Evolutionary conservation across 2,797 vertebrate genomes (phyloP).

Genomic region (Clarias pachynema): DNA sequence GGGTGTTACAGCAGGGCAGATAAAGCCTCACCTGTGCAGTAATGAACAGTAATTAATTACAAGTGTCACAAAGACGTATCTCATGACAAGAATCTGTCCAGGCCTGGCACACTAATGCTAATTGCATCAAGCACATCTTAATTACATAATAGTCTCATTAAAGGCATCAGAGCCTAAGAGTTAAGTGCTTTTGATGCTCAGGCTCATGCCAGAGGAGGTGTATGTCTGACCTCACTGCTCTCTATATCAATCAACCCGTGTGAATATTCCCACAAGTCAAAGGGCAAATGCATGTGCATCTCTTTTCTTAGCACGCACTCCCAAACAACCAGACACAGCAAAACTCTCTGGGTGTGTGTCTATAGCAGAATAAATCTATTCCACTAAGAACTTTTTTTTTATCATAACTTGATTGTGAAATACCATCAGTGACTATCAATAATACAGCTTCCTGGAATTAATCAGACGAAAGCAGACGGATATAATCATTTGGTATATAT

Average conservation of each 20-base stretch:
- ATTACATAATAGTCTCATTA: constrained; percentile 50
- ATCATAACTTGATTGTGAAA: constrained; percentile 12
- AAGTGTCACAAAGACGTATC: constrained; percentile 35
- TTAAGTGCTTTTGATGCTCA: constrained; percentile 29
- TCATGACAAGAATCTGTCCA: constrained; percentile 55
- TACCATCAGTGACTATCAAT: neutral
- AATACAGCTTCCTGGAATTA: neutral
- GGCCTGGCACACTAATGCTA: constrained; percentile 64
- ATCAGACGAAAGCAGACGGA: neutral
- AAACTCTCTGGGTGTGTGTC: constrained; percentile 14
- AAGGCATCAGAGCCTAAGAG: constrained; percentile 37
- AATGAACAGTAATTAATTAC: constrained; percentile 47
- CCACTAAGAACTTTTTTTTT: neutral
- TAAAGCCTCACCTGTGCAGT: constrained; percentile 30
- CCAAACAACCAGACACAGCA: constrained; percentile 24
- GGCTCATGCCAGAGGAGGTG: constrained; percentile 33
- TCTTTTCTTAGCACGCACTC: neutral
- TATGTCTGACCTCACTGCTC: constrained; percentile 39
- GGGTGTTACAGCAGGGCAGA: neutral
- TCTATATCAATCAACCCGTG: constrained; percentile 31
- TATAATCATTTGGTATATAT: neutral
- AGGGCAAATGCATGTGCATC: constrained; percentile 33
- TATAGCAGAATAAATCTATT: constrained; percentile 9
- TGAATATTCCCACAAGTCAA: constrained; percentile 43
- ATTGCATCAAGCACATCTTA: constrained; percentile 62